phyloP scores from a whole-genome alignment of 30 jellyfish, hydroid and myxozoan genomes.

The Hydractinia symbiolongicarpus region DNA sequence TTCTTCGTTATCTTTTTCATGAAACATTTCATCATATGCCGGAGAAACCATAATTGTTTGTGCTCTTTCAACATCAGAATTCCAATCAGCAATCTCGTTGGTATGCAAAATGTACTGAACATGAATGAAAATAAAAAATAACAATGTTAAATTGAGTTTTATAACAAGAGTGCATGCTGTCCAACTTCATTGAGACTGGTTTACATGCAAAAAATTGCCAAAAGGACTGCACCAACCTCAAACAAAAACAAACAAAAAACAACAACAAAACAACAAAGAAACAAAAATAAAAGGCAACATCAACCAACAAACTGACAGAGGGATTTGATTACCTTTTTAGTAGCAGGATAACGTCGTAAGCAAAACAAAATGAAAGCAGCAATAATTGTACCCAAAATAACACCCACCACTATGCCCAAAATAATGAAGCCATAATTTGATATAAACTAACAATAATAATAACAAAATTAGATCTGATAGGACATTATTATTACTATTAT shows the following conservation, averaged over 20 bases:
- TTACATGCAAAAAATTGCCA: too few species aligned
- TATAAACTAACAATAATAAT: not conserved
- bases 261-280: not conserved
- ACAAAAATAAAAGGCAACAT: not conserved
- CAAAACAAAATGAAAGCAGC: conserved; percentile 5
- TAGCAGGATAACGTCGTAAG: not conserved
- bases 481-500: not conserved
- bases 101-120: conserved; percentile 13
- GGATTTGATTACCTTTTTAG: conserved; percentile 7
- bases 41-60: not conserved
- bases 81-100: not conserved
- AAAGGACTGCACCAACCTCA: too few species aligned
- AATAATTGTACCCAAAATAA: conserved; percentile 9
- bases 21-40: not conserved
- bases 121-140: not conserved
- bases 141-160: not conserved
- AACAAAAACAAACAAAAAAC: too few species aligned
- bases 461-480: not conserved
- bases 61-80: not conserved
- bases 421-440: conserved; percentile 20
- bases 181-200: too few species aligned
- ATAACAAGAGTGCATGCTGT: too few species aligned
- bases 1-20: not conserved
- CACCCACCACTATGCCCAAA: conserved; percentile 16
- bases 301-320: too few species aligned